Percentiles rank a stretch among this genome's conserved stretches.
Conservation (phyloP, 2,888 invertebrate genomes). For the Melikaiella ostensackeni region DNA sequence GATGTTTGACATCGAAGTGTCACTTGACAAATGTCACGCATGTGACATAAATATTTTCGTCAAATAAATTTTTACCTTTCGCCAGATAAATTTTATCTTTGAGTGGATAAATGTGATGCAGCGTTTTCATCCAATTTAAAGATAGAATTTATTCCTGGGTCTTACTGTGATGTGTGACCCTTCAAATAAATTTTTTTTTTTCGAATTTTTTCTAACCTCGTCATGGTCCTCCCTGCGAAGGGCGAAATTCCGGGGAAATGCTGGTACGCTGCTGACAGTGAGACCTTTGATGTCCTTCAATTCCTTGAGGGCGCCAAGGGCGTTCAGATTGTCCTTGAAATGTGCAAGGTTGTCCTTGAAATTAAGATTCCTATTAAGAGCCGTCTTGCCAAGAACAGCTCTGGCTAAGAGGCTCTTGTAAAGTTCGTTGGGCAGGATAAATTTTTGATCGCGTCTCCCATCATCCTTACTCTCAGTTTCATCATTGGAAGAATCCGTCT, state of each 20-base stretch:
- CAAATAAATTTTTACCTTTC: too few species aligned
- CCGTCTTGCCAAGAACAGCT: slow-evolving; percentile 81
- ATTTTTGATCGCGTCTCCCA: slow-evolving; percentile 72
- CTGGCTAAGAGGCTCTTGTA: slow-evolving; percentile 89
- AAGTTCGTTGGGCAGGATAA: slow-evolving; percentile 86
- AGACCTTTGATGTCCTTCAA: slow-evolving; percentile 74
- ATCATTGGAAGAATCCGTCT: slow-evolving; percentile 74
- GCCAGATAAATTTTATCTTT: too few species aligned
- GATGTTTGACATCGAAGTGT: too few species aligned
- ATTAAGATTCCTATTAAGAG: slow-evolving; percentile 71
- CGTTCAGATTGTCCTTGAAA: slow-evolving; percentile 73
- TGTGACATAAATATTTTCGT: too few species aligned
- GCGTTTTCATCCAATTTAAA: too few species aligned
- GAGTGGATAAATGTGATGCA: too few species aligned
- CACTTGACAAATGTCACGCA: too few species aligned
- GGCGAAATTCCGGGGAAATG: slow-evolving; percentile 75
- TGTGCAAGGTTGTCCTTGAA: slow-evolving; percentile 73
- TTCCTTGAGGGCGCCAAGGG: slow-evolving; percentile 73
- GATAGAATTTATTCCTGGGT: too few species aligned
- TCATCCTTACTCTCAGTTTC: slow-evolving; percentile 70
- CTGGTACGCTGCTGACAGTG: slow-evolving; percentile 75
- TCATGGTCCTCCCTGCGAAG: slow-evolving; percentile 73
- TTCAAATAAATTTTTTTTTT: too few species aligned
- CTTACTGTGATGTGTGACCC: too few species aligned
- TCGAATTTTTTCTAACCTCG: slow-evolving; percentile 66